Percentiles rank a stretch among this genome's conserved stretches.
Evolutionary conservation across 2,113 vertebrate species (phyloP).

Genomic region (Taxidea taxus): DNA sequence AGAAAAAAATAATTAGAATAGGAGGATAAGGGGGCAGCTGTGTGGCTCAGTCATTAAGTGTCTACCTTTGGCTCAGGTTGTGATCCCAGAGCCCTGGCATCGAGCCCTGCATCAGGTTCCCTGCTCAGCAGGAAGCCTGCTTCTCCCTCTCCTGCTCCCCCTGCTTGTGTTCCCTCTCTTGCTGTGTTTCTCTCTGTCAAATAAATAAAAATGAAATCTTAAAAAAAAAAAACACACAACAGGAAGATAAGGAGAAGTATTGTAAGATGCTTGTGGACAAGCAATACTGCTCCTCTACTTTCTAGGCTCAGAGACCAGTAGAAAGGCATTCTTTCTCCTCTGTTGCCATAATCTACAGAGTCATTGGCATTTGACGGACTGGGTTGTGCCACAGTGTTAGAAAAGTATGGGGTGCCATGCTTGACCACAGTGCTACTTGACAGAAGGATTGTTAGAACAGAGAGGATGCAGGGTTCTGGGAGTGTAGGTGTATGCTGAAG

Average conservation of each 20-base stretch:
- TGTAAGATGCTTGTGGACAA: background rate
- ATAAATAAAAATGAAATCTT: background rate
- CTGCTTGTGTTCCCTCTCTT: too few relatives aligned
- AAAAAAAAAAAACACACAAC: background rate
- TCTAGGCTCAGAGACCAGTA: background rate
- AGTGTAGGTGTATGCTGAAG: background rate
- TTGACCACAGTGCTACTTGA: background rate
- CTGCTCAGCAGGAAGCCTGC: too few relatives aligned
- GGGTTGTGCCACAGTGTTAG: background rate
- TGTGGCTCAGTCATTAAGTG: too few relatives aligned
- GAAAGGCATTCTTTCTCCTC: background rate
- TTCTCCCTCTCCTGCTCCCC: too few relatives aligned
- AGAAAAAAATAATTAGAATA: background rate
- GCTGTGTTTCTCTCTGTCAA: too few relatives aligned
- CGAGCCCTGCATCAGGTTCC: too few relatives aligned
- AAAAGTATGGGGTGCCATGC: background rate
- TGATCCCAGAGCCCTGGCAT: too few relatives aligned
- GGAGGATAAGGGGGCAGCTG: background rate
- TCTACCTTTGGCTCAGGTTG: too few relatives aligned
- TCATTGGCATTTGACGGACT: background rate
- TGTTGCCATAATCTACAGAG: background rate
- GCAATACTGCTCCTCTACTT: background rate
- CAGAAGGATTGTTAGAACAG: background rate
- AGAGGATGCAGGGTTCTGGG: background rate
- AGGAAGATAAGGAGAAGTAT: background rate